Base-by-base conservation (phyloP, 1,140 invertebrate genomes). In the Drosophila sechellia region DNA sequence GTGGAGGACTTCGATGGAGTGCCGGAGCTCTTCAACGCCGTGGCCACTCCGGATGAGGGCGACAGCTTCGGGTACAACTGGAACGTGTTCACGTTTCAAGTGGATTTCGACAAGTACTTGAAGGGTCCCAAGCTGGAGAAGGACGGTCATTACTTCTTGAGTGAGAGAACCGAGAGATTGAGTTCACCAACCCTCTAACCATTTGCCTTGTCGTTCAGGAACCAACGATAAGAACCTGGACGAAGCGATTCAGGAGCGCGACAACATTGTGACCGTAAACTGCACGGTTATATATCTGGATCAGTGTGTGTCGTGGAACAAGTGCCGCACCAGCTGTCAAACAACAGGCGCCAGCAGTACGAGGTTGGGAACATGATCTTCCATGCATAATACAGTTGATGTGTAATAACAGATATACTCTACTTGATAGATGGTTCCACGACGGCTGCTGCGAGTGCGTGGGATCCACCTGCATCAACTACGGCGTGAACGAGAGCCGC, bases 401-500 rank as follows among this genome's bases (percentile, higher is more conserved):
- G 13, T 39, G 3, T 13, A 13, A 13, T 13, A 13, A 22, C 10
- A 12, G 0, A 22, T 12, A 8, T 15, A 8, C 13, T 10, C 6
- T 31, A 20, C n/a, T n/a, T 27, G 12, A 43, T 27, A 92, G 98
- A 90, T 98, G 97, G 97, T 99, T 99, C 93, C 97, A 98, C 92
- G 96, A 98, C 92, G 98, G 97, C 2, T 99, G 98, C 86, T 99
- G 98, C 92, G 96, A 99, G 92, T 99, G 98, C 92, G 94, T 99
- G 59, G 97, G 98, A 3, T 95, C 96, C 57, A 96, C 95, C 46
- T 99, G 98, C 92, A 94, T 98, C 40, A 97, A 98, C 91, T 98
- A 98, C 93, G 98, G 98, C 4, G 96, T 98, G 57, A 97, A 97
- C 85, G 96, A 98, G 84, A 97, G 90, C 56, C 87, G 90, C 43